phyloP scores from a whole-genome alignment of 2,888 invertebrate species.

The Thecocarcelia acutangulata region DNA sequence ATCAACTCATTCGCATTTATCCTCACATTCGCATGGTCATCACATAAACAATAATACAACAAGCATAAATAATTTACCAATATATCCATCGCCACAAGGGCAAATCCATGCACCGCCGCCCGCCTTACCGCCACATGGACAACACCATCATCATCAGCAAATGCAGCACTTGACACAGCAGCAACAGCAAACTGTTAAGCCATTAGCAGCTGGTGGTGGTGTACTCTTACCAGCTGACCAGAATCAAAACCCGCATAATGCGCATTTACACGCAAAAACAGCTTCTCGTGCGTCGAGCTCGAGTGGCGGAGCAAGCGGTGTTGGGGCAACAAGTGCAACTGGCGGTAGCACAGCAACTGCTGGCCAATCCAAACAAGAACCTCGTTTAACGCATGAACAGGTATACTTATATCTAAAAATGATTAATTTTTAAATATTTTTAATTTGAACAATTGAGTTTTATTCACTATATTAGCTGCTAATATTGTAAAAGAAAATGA shows the following conservation, averaged over 20 bases:
- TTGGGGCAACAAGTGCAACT: slow-evolving; percentile 78
- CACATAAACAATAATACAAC: slow-evolving; percentile 69
- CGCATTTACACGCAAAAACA: slow-evolving; percentile 78
- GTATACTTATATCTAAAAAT: too few species aligned
- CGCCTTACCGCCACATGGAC: slow-evolving; percentile 79
- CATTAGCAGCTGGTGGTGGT: slow-evolving; percentile 44
- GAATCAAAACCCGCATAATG: slow-evolving; percentile 79
- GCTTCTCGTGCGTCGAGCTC: slow-evolving; percentile 81
- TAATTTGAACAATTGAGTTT: background rate
- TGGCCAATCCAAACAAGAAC: slow-evolving; percentile 85
- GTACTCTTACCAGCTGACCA: slow-evolving; percentile 71
- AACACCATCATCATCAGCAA: slow-evolving; percentile 55
- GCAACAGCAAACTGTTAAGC: slow-evolving; percentile 72
- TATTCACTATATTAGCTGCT: too few species aligned
- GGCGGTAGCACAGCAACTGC: slow-evolving; percentile 82
- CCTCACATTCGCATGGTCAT: slow-evolving; percentile 70
- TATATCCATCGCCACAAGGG: slow-evolving; percentile 72
- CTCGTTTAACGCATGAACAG: slow-evolving; percentile 96
- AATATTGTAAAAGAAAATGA: too few species aligned
- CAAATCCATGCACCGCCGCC: slow-evolving; percentile 73
- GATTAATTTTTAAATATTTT: slow-evolving; percentile 15
- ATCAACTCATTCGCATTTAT: slow-evolving; percentile 76
- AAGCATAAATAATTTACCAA: slow-evolving; percentile 64
- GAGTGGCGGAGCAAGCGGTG: slow-evolving; percentile 78
- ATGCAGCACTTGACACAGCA: slow-evolving; percentile 67